These are phyloP conservation scores for Cotesia congregata DNA, from an alignment of 2,888 invertebrate genomes.

Conservation along the genomic window DNA sequence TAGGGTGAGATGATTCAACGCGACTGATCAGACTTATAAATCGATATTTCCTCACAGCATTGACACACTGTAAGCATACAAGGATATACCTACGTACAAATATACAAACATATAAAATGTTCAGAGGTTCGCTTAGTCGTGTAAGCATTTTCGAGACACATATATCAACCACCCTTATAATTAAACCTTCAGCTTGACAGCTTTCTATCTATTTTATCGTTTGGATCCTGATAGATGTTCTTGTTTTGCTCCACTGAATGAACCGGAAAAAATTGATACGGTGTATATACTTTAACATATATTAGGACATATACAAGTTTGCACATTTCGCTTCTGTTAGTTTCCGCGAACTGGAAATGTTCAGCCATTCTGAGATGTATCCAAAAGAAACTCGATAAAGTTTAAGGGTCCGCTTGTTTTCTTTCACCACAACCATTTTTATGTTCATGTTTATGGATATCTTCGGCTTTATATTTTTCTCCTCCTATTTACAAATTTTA, in stretches of 20 bases:
- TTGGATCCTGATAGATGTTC: constrained; percentile 60
- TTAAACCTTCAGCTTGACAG: constrained; percentile 53
- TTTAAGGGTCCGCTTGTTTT: constrained; percentile 37
- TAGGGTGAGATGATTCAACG: constrained; percentile 18
- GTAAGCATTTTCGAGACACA: constrained; percentile 24
- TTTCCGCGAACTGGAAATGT: constrained; percentile 8
- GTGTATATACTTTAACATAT: constrained; percentile 29
- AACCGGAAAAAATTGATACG: constrained; percentile 22
- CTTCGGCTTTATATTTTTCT: not conserved
- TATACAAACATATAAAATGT: not conserved
- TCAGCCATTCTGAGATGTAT: not conserved
- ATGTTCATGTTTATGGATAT: constrained; percentile 30
- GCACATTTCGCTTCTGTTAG: constrained; percentile 22
- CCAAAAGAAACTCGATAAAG: constrained; percentile 38
- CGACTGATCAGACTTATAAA: constrained; percentile 23
- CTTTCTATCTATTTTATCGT: constrained; percentile 57
- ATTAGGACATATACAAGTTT: constrained; percentile 23
- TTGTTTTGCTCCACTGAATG: constrained; percentile 44
- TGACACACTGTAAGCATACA: not conserved
- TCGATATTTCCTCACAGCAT: constrained; percentile 9
- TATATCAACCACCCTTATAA: constrained; percentile 49
- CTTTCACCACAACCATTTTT: constrained; percentile 34
- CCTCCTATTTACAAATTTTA: not conserved
- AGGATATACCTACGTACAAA: not conserved
- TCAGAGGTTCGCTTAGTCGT: not conserved